A percentile compares a stretch with the other conserved stretches of the same genome.
Conservation (phyloP, 2,888 invertebrate species). For the Caenorhabditis macrosperma region DNA sequence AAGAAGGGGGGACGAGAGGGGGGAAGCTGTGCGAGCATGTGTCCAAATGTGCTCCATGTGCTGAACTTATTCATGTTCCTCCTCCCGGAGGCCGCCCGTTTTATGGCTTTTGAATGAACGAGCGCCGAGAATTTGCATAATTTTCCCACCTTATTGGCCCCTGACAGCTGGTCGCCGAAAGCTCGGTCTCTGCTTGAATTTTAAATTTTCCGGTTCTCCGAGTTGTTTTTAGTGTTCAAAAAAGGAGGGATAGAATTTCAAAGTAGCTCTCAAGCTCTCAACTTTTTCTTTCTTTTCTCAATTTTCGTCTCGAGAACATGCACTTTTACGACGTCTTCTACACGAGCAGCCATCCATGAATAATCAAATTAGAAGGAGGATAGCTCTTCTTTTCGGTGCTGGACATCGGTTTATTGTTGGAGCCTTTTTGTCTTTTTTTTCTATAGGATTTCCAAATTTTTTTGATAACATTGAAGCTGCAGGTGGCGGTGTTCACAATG, state of each 20-base stretch:
- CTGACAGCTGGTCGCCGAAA: no score
- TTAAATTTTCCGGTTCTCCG: background rate
- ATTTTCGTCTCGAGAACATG: background rate
- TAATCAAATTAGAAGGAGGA: constrained; percentile 51
- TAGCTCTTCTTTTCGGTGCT: background rate
- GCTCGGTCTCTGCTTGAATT: no score
- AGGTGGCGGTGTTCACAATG: no score
- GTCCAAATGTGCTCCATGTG: background rate
- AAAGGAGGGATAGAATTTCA: background rate
- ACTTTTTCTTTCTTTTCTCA: background rate
- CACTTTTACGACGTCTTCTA: background rate
- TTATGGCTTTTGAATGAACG: background rate
- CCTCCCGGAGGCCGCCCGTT: background rate
- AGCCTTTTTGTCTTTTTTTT: no score
- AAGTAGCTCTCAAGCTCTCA: background rate
- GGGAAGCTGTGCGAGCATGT: background rate
- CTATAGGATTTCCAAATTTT: no score
- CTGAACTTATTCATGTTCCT: constrained; percentile 2
- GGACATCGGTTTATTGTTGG: no score
- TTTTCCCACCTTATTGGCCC: no score
- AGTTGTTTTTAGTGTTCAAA: background rate
- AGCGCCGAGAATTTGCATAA: background rate
- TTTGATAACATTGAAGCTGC: no score
- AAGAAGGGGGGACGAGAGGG: background rate
- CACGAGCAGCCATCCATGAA: constrained; percentile 34